phyloP scores from a whole-genome alignment of 2,888 invertebrate genomes.

The Agrenia bidenticulata region DNA sequence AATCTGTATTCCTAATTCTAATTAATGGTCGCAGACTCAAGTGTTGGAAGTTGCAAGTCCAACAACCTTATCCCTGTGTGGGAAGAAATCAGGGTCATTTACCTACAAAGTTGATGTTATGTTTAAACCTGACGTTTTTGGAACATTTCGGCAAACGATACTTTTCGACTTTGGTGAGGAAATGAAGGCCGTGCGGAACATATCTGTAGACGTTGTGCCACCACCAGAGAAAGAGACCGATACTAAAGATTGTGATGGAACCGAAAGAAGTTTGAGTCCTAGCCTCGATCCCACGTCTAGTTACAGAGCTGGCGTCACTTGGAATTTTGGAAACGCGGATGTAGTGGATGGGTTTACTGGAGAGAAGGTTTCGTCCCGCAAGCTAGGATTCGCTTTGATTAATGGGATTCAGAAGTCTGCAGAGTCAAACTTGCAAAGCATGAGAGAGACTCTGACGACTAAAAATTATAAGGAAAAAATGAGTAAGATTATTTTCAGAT shows the following conservation, averaged over 20 bases:
- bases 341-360: conserved; percentile 48
- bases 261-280: conserved; percentile 36
- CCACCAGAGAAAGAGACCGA: conserved; percentile 58
- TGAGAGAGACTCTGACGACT: conserved; percentile 39
- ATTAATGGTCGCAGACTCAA: conserved; percentile 30
- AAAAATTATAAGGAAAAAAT: conserved; percentile 51
- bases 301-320: conserved; percentile 42
- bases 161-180: conserved; percentile 72
- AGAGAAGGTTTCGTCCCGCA: conserved; percentile 43
- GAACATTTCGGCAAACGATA: conserved; percentile 74
- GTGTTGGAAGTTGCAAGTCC: conserved; percentile 31
- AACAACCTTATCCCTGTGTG: conserved; percentile 36
- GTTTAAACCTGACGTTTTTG: conserved; percentile 72
- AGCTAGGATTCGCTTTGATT: conserved; percentile 51
- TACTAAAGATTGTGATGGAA: conserved; percentile 47
- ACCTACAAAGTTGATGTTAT: conserved; percentile 61
- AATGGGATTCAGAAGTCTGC: conserved; percentile 24
- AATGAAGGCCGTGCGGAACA: conserved; percentile 64
- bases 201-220: conserved; percentile 76
- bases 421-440: conserved; percentile 24
- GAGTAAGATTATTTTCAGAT: conserved; percentile 47
- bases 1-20: too few species aligned
- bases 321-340: conserved; percentile 53
- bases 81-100: conserved; percentile 42
- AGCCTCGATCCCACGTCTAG: conserved; percentile 24